A percentile compares a stretch with the other conserved stretches of the same genome.
These are phyloP conservation scores for Chaetorhynchus papuensis DNA, from an alignment of 2,113 vertebrate species.

Conservation along the genomic window DNA sequence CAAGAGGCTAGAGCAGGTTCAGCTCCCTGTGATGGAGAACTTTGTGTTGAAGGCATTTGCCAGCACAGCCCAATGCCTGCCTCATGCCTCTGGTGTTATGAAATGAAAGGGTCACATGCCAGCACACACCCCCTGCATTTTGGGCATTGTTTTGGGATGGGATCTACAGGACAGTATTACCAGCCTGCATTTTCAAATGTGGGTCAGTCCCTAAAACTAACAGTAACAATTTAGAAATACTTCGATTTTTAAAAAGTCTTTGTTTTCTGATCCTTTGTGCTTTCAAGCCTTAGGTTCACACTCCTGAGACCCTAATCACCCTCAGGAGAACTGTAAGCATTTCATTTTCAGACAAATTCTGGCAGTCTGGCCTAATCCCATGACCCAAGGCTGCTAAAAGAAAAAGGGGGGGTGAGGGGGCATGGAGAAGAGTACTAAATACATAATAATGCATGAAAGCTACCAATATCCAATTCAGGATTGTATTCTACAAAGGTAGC, in stretches of 20 bases:
- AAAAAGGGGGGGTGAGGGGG: rapidly evolving
- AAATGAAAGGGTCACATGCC: background rate
- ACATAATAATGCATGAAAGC: background rate
- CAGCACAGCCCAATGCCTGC: background rate
- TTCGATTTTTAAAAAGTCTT: background rate
- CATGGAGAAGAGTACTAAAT: background rate
- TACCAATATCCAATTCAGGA: background rate
- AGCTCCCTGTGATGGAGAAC: background rate
- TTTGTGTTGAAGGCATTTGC: background rate
- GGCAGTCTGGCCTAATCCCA: background rate
- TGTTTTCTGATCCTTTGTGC: background rate
- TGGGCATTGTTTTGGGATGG: background rate
- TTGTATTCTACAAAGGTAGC: background rate
- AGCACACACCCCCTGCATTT: background rate
- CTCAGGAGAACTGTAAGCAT: background rate
- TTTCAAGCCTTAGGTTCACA: background rate
- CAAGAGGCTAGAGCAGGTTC: background rate
- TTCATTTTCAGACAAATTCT: background rate
- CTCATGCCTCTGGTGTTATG: background rate
- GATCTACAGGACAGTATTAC: background rate
- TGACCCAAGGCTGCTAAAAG: background rate
- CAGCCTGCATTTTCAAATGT: background rate
- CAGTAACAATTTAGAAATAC: background rate
- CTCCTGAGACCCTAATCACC: background rate
- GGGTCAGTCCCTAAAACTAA: background rate